Percentiles rank a stretch among this genome's conserved stretches.
phyloP scores from a whole-genome alignment of 2,888 invertebrate genomes.

The Crioceris asparagi region DNA sequence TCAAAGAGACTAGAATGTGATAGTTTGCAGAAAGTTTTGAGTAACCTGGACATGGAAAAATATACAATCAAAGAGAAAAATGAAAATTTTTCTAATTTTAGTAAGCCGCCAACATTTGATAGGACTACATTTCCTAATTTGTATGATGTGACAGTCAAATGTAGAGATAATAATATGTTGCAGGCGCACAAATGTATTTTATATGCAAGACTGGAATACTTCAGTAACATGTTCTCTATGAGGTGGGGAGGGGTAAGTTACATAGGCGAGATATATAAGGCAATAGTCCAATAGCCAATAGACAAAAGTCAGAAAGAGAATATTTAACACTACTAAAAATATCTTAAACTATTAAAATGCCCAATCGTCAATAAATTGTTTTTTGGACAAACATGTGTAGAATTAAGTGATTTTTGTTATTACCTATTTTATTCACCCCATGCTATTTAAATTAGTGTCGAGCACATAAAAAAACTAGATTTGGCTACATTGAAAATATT shows the following conservation, averaged over 20 bases:
- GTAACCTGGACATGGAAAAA: constrained; percentile 34
- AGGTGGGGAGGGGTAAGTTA: constrained; percentile 65
- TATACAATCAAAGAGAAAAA: constrained; percentile 18
- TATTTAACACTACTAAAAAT: not conserved
- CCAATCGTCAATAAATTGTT: not conserved
- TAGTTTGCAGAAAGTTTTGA: constrained; percentile 42
- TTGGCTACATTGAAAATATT: too few relatives aligned
- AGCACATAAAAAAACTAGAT: too few relatives aligned
- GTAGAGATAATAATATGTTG: constrained; percentile 36
- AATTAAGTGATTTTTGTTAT: too few relatives aligned
- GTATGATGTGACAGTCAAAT: constrained; percentile 33
- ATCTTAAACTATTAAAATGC: not conserved
- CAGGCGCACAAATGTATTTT: constrained; percentile 74
- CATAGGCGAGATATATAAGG: too few relatives aligned
- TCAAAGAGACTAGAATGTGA: constrained; percentile 45
- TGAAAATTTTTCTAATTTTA: constrained; percentile 7
- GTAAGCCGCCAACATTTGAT: constrained; percentile 17
- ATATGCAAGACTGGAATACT: constrained; percentile 73
- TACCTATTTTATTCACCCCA: too few relatives aligned
- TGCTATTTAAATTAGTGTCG: too few relatives aligned
- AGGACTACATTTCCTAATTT: constrained; percentile 27
- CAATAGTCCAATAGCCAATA: too few relatives aligned
- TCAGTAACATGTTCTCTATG: constrained; percentile 70
- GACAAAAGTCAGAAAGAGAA: too few relatives aligned
- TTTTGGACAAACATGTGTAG: too few relatives aligned